Percentiles rank a stretch among this genome's conserved stretches.
Conservation (phyloP, 2,797 vertebrate genomes). For the Hafferia zeledoni region DNA sequence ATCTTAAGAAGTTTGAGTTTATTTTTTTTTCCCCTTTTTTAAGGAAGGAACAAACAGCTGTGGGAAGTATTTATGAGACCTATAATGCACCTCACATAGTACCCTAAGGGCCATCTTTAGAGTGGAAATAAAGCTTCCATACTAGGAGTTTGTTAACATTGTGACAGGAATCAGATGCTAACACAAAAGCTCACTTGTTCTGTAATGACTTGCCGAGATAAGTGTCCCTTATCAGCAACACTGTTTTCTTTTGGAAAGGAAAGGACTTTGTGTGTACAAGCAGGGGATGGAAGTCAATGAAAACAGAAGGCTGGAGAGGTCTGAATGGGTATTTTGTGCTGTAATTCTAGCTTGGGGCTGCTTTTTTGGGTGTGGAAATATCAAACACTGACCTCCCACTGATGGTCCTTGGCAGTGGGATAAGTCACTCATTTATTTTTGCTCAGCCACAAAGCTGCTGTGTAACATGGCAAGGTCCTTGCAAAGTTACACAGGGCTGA, state of each 20-base stretch:
- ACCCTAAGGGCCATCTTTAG: conserved; percentile 48
- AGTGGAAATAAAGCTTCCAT: conserved; percentile 47
- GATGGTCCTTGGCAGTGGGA: conserved; percentile 49
- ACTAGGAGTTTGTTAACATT: conserved; percentile 52
- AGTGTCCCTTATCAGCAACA: conserved; percentile 35
- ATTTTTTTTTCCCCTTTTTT: neutral
- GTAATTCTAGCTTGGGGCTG: conserved; percentile 50
- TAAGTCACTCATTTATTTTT: conserved; percentile 48
- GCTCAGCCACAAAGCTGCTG: conserved; percentile 51
- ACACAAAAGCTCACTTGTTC: conserved; percentile 59
- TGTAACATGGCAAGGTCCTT: conserved; percentile 46
- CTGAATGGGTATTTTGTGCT: conserved; percentile 66
- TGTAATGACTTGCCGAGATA: neutral
- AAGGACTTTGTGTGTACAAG: conserved; percentile 45
- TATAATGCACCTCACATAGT: conserved; percentile 31
- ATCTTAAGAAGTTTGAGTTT: neutral
- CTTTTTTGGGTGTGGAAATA: conserved; percentile 62
- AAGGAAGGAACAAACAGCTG: conserved; percentile 49
- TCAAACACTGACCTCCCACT: conserved; percentile 55
- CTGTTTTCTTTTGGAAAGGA: conserved; percentile 46
- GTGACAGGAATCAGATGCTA: conserved; percentile 29
- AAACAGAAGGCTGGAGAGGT: conserved; percentile 61
- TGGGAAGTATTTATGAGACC: conserved; percentile 41
- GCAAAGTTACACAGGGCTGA: neutral
- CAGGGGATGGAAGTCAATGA: conserved; percentile 54